phyloP scores from a whole-genome alignment of 1,140 invertebrate species.

The Muscidifurax raptorellus region DNA sequence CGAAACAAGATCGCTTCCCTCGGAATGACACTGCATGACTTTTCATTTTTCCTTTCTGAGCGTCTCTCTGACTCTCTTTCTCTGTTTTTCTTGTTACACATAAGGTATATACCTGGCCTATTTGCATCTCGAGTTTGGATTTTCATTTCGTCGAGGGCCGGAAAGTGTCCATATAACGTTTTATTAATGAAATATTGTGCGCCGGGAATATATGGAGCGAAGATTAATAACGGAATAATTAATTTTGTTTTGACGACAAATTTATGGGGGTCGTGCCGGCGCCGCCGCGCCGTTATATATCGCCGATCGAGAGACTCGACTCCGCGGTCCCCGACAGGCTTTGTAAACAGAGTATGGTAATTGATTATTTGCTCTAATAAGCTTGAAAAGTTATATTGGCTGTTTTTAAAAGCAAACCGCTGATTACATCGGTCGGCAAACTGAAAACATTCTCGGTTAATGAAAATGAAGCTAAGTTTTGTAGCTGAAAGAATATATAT shows the following conservation, averaged over 20 bases:
- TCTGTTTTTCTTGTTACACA: too few species aligned
- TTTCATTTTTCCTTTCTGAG: background rate
- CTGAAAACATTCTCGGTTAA: too few species aligned
- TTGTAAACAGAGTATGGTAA: conserved; percentile 23
- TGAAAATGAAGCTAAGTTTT: too few species aligned
- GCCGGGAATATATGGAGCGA: background rate
- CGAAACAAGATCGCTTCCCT: background rate
- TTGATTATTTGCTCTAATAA: conserved; percentile 9
- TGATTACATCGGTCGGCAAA: too few species aligned
- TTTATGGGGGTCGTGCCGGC: conserved; percentile 27
- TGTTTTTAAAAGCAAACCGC: background rate
- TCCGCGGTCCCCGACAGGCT: background rate
- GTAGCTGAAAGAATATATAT: too few species aligned
- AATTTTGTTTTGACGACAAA: conserved; percentile 38
- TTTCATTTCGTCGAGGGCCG: conserved; percentile 14
- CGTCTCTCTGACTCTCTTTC: background rate
- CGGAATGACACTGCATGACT: conserved; percentile 12
- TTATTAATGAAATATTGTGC: conserved; percentile 41
- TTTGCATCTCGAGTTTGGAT: background rate
- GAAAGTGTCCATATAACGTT: conserved; percentile 5
- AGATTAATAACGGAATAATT: conserved; percentile 47
- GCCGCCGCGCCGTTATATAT: background rate
- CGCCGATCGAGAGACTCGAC: conserved; percentile 5
- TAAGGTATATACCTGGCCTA: background rate
- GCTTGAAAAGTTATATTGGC: conserved; percentile 4